phyloP scores from a whole-genome alignment of 2,888 invertebrate species.

The Resseliella maxima region DNA sequence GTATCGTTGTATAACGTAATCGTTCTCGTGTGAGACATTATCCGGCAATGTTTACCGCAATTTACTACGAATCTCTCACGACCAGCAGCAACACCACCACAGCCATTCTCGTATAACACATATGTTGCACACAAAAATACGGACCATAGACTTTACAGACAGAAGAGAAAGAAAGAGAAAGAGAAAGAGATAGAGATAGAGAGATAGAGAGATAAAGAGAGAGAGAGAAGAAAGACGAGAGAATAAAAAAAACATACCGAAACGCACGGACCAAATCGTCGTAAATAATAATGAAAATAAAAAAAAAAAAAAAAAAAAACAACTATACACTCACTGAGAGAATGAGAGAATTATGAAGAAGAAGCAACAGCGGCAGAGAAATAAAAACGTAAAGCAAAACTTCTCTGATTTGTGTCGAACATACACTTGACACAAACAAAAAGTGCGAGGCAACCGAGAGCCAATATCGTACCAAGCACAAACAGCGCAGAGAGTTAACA shows the following conservation, averaged over 20 bases:
- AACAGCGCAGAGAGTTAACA: neutral
- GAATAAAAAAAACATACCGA: too few species aligned
- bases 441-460: neutral
- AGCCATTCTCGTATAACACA: neutral
- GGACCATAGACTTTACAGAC: too few species aligned
- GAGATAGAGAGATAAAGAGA: neutral
- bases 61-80: constrained; percentile 47
- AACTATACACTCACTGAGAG: too few species aligned
- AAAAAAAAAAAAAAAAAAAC: neutral
- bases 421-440: constrained; percentile 47
- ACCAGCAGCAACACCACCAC: neutral
- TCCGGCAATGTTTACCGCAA: constrained; percentile 51
- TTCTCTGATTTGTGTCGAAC: constrained; percentile 42
- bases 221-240: neutral
- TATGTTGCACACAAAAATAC: constrained; percentile 43
- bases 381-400: neutral
- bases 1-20: constrained; percentile 18
- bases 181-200: neutral
- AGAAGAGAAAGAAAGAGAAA: too few species aligned
- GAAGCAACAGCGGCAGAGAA: neutral
- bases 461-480: constrained; percentile 43
- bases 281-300: constrained; percentile 24
- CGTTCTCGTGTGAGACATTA: constrained; percentile 39
- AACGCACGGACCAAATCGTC: constrained; percentile 28
- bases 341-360: neutral